Evolutionary conservation across 1,140 invertebrate species (phyloP).

Genomic region (Drosophila melanogaster): Release_6_plus_ISO1_MT NC_004354.4:18418501-18419000

Average conservation of each 20-base stretch:
- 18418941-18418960: constrained; percentile 9
- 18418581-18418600: constrained; percentile 27
- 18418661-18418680: constrained; percentile 34
- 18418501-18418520: too few species aligned
- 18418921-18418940: constrained; percentile 1
- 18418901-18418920: not conserved
- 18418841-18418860: constrained; percentile 41
- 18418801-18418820: not conserved
- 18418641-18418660: constrained; percentile 47
- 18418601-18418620: constrained; percentile 42
- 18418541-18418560: constrained; percentile 8
- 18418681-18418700: constrained; percentile 23
- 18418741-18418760: constrained; percentile 47
- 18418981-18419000: not conserved
- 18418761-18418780: constrained; percentile 19
- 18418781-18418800: constrained; percentile 4
- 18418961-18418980: not conserved
- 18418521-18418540: not conserved
- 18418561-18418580: not conserved
- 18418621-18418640: constrained; percentile 38
- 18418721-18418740: constrained; percentile 28
- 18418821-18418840: constrained; percentile 16
- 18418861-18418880: constrained; percentile 13
- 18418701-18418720: constrained; percentile 45
- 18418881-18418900: not conserved